phyloP scores from a whole-genome alignment of 2,113 vertebrate species.

The Maccullochella peelii region DNA sequence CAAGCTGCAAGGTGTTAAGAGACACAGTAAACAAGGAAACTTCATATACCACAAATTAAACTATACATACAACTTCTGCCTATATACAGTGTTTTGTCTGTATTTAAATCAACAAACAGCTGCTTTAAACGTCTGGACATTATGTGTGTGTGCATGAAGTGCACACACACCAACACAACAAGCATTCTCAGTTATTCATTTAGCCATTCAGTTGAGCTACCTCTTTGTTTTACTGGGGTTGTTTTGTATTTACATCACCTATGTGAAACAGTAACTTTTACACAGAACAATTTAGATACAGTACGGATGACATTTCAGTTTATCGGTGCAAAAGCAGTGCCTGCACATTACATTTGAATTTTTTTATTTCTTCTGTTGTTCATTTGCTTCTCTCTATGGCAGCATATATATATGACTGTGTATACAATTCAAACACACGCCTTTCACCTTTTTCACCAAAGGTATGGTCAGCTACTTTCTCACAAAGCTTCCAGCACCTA shows the following conservation, averaged over 20 bases:
- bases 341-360: constrained; percentile 66
- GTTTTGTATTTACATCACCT: constrained; percentile 73
- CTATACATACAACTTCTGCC: constrained; percentile 67
- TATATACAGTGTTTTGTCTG: constrained; percentile 70
- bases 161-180: constrained; percentile 65
- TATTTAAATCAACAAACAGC: constrained; percentile 80
- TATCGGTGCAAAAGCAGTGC: constrained; percentile 72
- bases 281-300: constrained; percentile 65
- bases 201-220: constrained; percentile 83
- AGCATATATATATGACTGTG: constrained; percentile 63
- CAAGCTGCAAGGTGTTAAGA: constrained; percentile 42
- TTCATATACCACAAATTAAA: constrained; percentile 59
- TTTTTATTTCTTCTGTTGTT: background rate
- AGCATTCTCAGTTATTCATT: constrained; percentile 78
- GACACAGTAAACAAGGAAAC: constrained; percentile 70
- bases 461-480: constrained; percentile 74
- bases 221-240: constrained; percentile 78
- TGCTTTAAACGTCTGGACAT: constrained; percentile 79
- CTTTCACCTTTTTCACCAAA: constrained; percentile 78
- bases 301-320: constrained; percentile 59
- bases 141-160: constrained; percentile 42
- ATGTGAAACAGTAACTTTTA: constrained; percentile 70
- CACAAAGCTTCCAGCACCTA: constrained; percentile 74
- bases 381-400: constrained; percentile 69
- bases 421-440: constrained; percentile 67